A percentile compares a stretch with the other conserved stretches of the same genome.
phyloP scores from a whole-genome alignment of 2,113 vertebrate species.

The Leiothrix lutea region DNA sequence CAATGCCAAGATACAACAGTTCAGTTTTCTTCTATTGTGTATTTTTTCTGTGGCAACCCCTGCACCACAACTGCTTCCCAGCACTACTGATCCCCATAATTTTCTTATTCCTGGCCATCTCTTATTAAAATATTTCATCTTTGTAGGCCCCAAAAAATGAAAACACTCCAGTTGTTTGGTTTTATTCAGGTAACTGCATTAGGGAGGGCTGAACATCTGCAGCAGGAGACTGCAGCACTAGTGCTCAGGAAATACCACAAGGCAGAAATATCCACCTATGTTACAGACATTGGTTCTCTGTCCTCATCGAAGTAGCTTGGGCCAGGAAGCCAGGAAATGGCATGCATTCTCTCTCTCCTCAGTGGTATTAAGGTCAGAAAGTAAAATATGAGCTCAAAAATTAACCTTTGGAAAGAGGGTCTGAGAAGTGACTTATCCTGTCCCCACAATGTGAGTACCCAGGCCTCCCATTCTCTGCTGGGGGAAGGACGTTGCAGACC shows the following conservation, averaged over 20 bases:
- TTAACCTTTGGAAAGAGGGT: neutral
- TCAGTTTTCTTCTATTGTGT: neutral
- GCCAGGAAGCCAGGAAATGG: neutral
- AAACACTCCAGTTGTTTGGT: neutral
- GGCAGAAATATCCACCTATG: neutral
- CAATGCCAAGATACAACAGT: neutral
- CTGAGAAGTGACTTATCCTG: neutral
- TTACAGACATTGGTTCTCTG: neutral
- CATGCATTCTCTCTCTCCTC: neutral
- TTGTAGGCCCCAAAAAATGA: neutral
- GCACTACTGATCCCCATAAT: neutral
- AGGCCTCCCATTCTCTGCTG: fast-evolving
- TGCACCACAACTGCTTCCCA: neutral
- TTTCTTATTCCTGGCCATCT: neutral
- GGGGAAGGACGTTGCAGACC: neutral
- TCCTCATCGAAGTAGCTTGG: neutral
- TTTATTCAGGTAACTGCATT: neutral
- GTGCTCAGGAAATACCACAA: neutral
- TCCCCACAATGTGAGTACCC: neutral
- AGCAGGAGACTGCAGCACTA: neutral
- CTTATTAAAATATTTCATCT: neutral
- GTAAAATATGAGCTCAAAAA: neutral
- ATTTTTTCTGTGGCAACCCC: neutral
- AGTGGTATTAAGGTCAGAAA: neutral
- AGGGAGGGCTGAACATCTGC: neutral